These are phyloP conservation scores for Polylopha cassiicola DNA, from an alignment of 2,888 invertebrate genomes.

Conservation along the genomic window DNA sequence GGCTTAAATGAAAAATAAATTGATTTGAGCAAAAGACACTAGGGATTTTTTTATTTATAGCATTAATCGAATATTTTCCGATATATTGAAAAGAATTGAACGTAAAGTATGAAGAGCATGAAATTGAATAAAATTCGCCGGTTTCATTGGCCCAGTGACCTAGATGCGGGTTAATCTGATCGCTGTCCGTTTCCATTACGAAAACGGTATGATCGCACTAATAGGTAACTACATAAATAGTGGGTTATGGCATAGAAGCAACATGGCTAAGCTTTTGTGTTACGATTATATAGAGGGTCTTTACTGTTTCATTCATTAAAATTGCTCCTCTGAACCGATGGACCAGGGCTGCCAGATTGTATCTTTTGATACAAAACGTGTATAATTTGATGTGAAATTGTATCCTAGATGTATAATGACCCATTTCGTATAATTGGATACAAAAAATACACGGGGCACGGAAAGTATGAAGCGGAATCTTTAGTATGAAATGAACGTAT, in stretches of 20 bases:
- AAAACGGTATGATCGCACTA: slow-evolving; percentile 36
- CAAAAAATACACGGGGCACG: no score
- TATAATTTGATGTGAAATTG: no score
- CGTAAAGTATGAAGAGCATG: slow-evolving; percentile 10
- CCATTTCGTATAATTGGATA: no score
- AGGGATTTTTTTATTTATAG: no score
- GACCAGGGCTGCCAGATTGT: neutral
- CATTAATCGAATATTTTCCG: no score
- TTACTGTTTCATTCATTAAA: slow-evolving; percentile 2
- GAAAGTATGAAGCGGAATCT: no score
- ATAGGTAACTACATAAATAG: slow-evolving; percentile 25
- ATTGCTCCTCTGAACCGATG: no score
- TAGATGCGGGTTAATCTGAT: slow-evolving; percentile 37
- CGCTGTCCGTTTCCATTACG: slow-evolving; percentile 33
- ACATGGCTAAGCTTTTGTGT: slow-evolving; percentile 15
- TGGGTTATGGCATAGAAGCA: slow-evolving; percentile 10
- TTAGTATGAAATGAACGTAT: no score
- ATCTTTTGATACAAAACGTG: no score
- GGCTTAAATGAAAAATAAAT: no score
- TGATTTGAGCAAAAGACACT: no score
- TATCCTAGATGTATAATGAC: no score
- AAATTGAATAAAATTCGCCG: slow-evolving; percentile 22
- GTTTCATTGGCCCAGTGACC: slow-evolving; percentile 43
- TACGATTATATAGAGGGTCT: slow-evolving; percentile 1
- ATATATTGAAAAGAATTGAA: slow-evolving; percentile 2